Base-by-base conservation (phyloP, 1,140 invertebrate species). In the Brachystomella parvula region DNA sequence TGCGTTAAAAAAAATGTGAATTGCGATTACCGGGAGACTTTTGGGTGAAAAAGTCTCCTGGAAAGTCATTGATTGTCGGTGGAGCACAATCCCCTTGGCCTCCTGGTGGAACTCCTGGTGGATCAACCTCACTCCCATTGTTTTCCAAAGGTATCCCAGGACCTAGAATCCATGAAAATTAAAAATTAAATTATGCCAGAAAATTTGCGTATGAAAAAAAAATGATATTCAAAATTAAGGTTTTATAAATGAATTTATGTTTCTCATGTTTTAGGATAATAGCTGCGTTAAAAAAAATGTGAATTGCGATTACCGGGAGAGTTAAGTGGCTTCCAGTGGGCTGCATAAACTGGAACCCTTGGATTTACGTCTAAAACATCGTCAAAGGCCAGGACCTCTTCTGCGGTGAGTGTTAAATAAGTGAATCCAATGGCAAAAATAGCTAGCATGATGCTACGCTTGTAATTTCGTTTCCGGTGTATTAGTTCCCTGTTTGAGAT, bases 21-120 rank as follows among this genome's bases (percentile, higher is more conserved):
- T n/a, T n/a, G n/a, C n/a, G n/a, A n/a, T n/a, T n/a, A n/a, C n/a
- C n/a, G n/a, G n/a, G n/a, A n/a, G n/a, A n/a, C 71, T 83, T 80
- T 78, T 88, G 85, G 66, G 87, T 87, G 79, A 91, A 89, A 64
- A 89, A 79, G 73, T 90, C 89, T 73, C 82, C 80, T 65, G 89
- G 89, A 79, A 91, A 92, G 78, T 92, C 89, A 76, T 89, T 85
- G 77, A 92, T 89, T 73, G 89, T 88, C 71, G 89, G 86, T 74
- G 85, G 86, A 74, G 89, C 91, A 79, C 89, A 92, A 82, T 90
- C 90, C 77, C 59, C 39, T 53, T 24, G 19, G 49, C 6, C 49
- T 9, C 6, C 21, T 17, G 24, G 24, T 17, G 6, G 12, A 26
- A 6, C 6, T 6, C 49, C 6, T 6, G 49, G 24, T 6, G 49